Conservation (phyloP, 1,140 invertebrate genomes). For the Oryctes rhinoceros region DNA sequence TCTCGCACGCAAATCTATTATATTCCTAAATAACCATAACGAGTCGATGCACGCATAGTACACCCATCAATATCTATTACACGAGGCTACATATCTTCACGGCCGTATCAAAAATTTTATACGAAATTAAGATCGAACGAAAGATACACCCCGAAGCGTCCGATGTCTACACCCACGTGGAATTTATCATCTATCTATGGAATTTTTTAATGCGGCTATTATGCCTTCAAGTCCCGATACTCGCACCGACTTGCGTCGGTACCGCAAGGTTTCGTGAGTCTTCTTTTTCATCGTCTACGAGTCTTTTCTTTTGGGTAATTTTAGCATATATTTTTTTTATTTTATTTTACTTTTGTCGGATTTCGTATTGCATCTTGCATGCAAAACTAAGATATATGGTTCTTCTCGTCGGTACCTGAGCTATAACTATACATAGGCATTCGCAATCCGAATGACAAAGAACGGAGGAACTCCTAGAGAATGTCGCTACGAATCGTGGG, state of each 20-base stretch:
- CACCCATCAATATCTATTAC: constrained; percentile 21
- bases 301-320: not conserved
- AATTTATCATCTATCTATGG: constrained; percentile 32
- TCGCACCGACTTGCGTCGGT: constrained; percentile 20
- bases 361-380: too few species aligned
- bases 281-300: constrained; percentile 17
- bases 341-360: too few species aligned
- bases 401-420: too few species aligned
- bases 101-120: constrained; percentile 24
- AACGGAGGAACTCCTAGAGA: too few species aligned
- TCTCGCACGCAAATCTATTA: constrained; percentile 1
- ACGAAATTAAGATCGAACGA: constrained; percentile 30
- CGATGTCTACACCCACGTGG: constrained; percentile 38
- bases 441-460: too few species aligned
- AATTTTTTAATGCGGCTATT: constrained; percentile 40
- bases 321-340: too few species aligned
- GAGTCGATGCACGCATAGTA: not conserved
- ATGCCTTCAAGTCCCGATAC: constrained; percentile 3
- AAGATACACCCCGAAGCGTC: constrained; percentile 19
- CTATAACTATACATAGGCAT: too few species aligned
- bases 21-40: constrained; percentile 22
- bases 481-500: too few species aligned
- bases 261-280: not conserved
- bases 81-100: constrained; percentile 8
- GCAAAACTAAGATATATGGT: too few species aligned